A percentile compares a stretch with the other conserved stretches of the same genome.
Conservation (phyloP, 1,140 invertebrate genomes). For the Ptiloglossa arizonensis region DNA sequence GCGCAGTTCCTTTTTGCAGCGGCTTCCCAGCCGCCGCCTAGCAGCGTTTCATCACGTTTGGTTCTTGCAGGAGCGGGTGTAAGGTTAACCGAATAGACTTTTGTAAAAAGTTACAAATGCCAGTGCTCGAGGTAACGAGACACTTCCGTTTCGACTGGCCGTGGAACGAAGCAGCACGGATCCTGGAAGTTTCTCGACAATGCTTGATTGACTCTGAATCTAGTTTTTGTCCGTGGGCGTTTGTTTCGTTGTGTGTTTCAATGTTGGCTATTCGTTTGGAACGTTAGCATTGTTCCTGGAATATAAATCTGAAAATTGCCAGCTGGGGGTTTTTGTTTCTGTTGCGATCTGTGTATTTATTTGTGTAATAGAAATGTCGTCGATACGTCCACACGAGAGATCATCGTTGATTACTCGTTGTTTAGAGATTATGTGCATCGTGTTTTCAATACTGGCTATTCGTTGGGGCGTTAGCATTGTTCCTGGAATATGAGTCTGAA, state of each 20-base stretch:
- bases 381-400: too few relatives aligned
- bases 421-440: too few relatives aligned
- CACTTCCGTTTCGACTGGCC: not conserved
- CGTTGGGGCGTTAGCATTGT: too few relatives aligned
- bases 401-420: too few relatives aligned
- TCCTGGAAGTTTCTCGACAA: not conserved
- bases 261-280: not conserved
- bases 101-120: constrained; percentile 50
- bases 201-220: constrained; percentile 15
- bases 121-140: not conserved
- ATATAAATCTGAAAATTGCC: not conserved
- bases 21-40: constrained; percentile 21
- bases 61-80: constrained; percentile 42
- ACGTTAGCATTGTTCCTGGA: not conserved
- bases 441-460: too few relatives aligned
- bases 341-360: too few relatives aligned
- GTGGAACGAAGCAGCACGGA: not conserved
- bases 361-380: too few relatives aligned
- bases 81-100: constrained; percentile 45
- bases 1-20: constrained; percentile 46
- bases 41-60: constrained; percentile 51
- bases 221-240: not conserved
- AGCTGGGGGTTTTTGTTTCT: too few relatives aligned
- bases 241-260: not conserved
- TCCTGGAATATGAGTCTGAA: too few relatives aligned